Conservation (phyloP, 2,888 invertebrate genomes). For the Spodoptera littoralis region DNA sequence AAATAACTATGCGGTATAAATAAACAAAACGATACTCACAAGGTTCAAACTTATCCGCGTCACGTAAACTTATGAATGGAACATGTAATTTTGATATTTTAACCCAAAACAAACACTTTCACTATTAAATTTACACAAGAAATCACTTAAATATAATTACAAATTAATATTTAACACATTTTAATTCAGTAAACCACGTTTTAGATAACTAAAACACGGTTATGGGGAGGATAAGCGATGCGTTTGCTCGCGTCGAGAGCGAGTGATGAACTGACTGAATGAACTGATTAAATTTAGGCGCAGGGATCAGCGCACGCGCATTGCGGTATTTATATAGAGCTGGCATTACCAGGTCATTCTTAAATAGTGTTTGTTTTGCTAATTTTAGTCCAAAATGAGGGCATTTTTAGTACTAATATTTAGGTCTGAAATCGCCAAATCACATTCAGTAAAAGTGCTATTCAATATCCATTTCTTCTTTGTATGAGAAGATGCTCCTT, state of each 20-base stretch:
- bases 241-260: constrained; percentile 31
- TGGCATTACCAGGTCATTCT: constrained; percentile 21
- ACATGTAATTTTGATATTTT: constrained; percentile 15
- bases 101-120: constrained; percentile 1
- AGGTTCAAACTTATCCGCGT: constrained; percentile 24
- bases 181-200: constrained; percentile 39
- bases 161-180: constrained; percentile 15
- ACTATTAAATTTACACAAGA: constrained; percentile 2
- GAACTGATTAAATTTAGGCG: constrained; percentile 51
- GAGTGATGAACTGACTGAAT: constrained; percentile 52
- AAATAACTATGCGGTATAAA: too few relatives aligned
- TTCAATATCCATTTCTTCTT: too few relatives aligned
- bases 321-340: constrained; percentile 50
- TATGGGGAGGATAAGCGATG: not conserved
- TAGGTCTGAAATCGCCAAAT: too few relatives aligned
- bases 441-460: too few relatives aligned
- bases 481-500: too few relatives aligned
- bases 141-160: constrained; percentile 3
- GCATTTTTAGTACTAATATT: too few relatives aligned
- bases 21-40: constrained; percentile 29
- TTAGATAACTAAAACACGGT: not conserved
- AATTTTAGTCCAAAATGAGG: too few relatives aligned
- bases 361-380: constrained; percentile 25
- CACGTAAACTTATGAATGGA: constrained; percentile 27
- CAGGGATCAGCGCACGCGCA: constrained; percentile 48